phyloP scores from a whole-genome alignment of 2,888 invertebrate species.

The Hemithea aestivaria region DNA sequence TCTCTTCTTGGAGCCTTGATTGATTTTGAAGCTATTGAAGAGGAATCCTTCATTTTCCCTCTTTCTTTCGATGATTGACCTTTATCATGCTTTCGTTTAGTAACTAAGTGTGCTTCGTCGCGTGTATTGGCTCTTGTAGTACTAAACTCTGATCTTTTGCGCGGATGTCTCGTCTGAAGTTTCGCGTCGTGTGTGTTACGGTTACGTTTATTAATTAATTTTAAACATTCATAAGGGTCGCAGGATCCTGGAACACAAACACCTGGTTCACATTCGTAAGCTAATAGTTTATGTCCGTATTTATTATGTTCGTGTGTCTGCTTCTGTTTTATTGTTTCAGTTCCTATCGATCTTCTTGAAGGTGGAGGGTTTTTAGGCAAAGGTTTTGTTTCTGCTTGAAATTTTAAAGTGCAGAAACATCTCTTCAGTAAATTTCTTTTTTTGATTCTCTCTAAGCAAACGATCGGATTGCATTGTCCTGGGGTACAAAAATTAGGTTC shows the following conservation, averaged over 20 bases:
- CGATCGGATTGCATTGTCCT: slow-evolving; percentile 23
- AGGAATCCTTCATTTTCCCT: background rate
- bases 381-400: slow-evolving; percentile 15
- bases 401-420: slow-evolving; percentile 20
- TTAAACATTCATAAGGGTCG: slow-evolving; percentile 30
- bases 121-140: background rate
- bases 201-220: slow-evolving; percentile 7
- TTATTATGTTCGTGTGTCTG: slow-evolving; percentile 2
- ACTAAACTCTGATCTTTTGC: background rate
- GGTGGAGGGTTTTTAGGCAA: slow-evolving; percentile 1
- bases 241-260: slow-evolving; percentile 34
- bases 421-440: slow-evolving; percentile 14
- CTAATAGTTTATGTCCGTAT: slow-evolving; percentile 10
- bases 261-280: slow-evolving; percentile 37
- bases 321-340: slow-evolving; percentile 3
- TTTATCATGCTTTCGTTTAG: background rate
- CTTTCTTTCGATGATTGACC: background rate
- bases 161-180: background rate
- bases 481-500: slow-evolving; percentile 24
- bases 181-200: slow-evolving; percentile 1
- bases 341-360: slow-evolving; percentile 6
- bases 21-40: background rate
- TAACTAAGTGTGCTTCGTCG: background rate
- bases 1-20: background rate
- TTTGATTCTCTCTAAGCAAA: slow-evolving; percentile 23